A percentile compares a stretch with the other conserved stretches of the same genome.
Conservation (phyloP, 2,113 vertebrate genomes). For the Passer domesticus region DNA sequence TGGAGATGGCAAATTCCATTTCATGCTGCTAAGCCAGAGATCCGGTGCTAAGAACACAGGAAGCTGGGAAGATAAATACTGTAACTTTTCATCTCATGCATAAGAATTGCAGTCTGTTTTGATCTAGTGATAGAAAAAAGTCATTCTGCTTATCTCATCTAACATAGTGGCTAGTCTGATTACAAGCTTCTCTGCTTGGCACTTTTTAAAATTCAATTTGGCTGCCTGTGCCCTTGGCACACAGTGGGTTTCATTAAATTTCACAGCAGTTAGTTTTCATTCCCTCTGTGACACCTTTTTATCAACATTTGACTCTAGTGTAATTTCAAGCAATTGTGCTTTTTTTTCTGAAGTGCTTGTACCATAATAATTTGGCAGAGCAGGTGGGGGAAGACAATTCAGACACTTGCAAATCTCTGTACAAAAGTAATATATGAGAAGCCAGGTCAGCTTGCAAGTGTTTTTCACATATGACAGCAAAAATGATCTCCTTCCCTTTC, state of each 20-base stretch:
- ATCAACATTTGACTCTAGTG: conserved; percentile 64
- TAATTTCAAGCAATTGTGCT: conserved; percentile 64
- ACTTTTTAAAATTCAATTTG: conserved; percentile 73
- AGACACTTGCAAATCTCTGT: background rate
- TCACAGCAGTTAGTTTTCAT: conserved; percentile 71
- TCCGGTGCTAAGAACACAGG: conserved; percentile 53
- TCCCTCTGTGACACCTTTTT: conserved; percentile 65
- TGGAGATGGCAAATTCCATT: conserved; percentile 43
- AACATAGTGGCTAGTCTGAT: conserved; percentile 68
- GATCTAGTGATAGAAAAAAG: conserved; percentile 59
- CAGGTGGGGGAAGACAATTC: background rate
- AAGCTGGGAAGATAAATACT: conserved; percentile 46
- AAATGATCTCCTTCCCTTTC: background rate
- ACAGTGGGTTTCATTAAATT: conserved; percentile 75
- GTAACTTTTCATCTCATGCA: conserved; percentile 63
- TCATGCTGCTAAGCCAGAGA: conserved; percentile 18
- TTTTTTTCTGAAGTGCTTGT: conserved; percentile 4
- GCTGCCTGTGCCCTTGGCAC: conserved; percentile 69
- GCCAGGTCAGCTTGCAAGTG: background rate
- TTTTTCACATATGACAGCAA: background rate
- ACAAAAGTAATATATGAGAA: background rate
- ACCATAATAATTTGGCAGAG: conserved; percentile 24
- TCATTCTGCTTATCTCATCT: conserved; percentile 66
- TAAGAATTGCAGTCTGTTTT: conserved; percentile 69
- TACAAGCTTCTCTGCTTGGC: conserved; percentile 64